Conservation (phyloP, 2,888 invertebrate genomes). For the Troglohyphantes excavatus region DNA sequence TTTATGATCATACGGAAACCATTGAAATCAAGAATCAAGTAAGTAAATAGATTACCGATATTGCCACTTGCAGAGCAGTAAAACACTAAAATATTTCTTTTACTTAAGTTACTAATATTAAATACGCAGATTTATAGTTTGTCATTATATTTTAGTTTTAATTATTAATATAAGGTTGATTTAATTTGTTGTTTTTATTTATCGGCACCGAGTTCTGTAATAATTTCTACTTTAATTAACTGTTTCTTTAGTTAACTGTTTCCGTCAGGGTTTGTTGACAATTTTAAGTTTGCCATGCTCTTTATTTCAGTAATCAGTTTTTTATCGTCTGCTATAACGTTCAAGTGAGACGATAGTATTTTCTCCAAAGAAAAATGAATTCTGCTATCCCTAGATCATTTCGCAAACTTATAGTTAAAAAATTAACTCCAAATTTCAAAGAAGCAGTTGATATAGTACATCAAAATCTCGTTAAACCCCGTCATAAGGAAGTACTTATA, state of each 20-base stretch:
- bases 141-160: too few species aligned
- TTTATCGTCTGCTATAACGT: not conserved
- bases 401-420: constrained; percentile 63
- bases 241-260: not conserved
- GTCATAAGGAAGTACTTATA: constrained; percentile 50
- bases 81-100: too few species aligned
- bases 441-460: constrained; percentile 68
- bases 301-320: not conserved
- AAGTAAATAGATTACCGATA: too few species aligned
- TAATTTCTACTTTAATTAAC: too few species aligned
- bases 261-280: not conserved
- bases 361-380: constrained; percentile 30
- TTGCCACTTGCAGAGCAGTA: too few species aligned
- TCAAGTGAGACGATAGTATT: not conserved
- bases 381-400: constrained; percentile 50
- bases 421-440: constrained; percentile 61
- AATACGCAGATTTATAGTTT: too few species aligned
- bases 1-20: too few species aligned
- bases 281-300: not conserved
- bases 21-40: too few species aligned
- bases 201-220: too few species aligned
- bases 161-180: too few species aligned
- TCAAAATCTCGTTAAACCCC: constrained; percentile 53
- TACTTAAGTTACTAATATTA: too few species aligned
- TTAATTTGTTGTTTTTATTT: too few species aligned